phyloP scores from a whole-genome alignment of 2,797 vertebrate genomes.

The Falco novaeseelandiae region DNA sequence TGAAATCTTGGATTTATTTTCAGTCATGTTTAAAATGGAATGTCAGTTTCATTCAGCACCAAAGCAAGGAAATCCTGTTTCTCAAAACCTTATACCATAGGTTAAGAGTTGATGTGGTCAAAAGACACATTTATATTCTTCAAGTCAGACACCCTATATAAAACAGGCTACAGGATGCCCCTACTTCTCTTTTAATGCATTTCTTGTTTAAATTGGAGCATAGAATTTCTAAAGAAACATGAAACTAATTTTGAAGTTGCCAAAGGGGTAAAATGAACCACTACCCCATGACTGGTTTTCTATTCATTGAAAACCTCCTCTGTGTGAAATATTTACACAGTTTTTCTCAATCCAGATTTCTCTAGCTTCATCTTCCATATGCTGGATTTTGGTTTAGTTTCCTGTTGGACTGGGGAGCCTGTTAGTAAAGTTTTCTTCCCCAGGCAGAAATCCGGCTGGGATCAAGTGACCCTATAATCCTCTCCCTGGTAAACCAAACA shows the following conservation, averaged over 20 bases:
- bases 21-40: background rate
- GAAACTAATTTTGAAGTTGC: background rate
- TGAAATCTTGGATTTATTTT: slow-evolving; percentile 17
- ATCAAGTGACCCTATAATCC: background rate
- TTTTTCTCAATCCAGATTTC: background rate
- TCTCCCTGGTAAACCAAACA: background rate
- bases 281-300: background rate
- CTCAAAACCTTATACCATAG: background rate
- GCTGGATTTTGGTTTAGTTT: background rate
- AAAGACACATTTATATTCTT: background rate
- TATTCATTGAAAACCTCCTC: background rate
- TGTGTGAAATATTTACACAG: background rate
- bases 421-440: background rate
- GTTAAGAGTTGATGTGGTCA: background rate
- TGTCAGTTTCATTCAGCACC: slow-evolving; percentile 42
- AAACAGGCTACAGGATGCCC: background rate
- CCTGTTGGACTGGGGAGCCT: background rate
- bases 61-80: slow-evolving; percentile 33
- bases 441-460: background rate
- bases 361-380: background rate
- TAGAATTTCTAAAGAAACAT: background rate
- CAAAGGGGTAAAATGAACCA: background rate
- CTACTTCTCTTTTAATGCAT: background rate
- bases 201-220: background rate
- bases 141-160: background rate